Percentiles rank a stretch among this genome's conserved stretches.
Conservation (phyloP, 2,113 vertebrate species). For the Bothrops jararaca region DNA sequence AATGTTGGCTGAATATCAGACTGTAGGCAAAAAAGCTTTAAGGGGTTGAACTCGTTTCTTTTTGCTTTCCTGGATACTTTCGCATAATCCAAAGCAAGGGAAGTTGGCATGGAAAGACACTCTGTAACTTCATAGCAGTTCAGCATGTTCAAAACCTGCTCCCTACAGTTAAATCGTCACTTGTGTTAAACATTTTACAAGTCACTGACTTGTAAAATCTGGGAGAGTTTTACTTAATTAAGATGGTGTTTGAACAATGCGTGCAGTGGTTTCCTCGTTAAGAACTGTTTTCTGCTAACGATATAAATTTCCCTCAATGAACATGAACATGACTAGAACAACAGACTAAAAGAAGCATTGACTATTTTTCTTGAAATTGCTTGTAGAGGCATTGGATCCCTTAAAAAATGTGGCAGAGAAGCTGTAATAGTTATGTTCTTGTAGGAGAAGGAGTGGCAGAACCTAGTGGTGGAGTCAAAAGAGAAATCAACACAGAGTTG, state of each 20-base stretch:
- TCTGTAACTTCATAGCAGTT: not conserved
- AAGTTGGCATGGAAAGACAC: not conserved
- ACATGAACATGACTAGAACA: not conserved
- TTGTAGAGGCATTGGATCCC: not conserved
- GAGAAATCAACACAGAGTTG: not conserved
- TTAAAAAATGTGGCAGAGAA: not conserved
- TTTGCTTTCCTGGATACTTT: not conserved
- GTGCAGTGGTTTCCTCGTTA: not conserved
- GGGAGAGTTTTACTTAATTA: not conserved
- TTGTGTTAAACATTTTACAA: not conserved
- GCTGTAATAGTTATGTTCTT: not conserved
- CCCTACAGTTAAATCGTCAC: not conserved
- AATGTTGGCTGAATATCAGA: not conserved
- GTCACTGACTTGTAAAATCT: not conserved
- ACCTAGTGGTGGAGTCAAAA: not conserved
- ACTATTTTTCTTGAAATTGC: not conserved
- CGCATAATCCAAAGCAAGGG: not conserved
- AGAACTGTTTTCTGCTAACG: not conserved
- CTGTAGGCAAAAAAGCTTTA: not conserved
- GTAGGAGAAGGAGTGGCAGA: not conserved
- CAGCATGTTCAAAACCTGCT: not conserved
- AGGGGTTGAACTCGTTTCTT: not conserved
- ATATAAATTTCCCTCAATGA: not conserved
- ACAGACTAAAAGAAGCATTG: not conserved
- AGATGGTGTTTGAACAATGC: not conserved